Evolutionary conservation across 2,888 invertebrate genomes (phyloP).

Genomic region (Lasioglossum pauxillum): DNA sequence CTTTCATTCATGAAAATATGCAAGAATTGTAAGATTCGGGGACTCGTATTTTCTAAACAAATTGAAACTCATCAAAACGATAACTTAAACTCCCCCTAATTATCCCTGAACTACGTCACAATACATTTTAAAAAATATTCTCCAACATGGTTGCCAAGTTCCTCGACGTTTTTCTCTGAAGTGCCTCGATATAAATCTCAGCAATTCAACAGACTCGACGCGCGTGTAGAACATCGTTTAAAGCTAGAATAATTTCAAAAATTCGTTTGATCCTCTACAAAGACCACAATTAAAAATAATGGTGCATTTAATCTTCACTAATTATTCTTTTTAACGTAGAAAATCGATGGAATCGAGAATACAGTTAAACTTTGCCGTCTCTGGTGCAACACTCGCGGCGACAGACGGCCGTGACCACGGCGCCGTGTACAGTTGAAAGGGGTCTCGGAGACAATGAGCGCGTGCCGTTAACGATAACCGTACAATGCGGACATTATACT

Average conservation of each 20-base stretch:
- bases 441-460: not conserved
- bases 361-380: not conserved
- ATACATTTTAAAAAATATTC: not conserved
- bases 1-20: not conserved
- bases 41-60: not conserved
- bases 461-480: conserved; percentile 27
- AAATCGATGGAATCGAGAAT: not conserved
- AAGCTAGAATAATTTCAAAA: not conserved
- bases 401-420: not conserved
- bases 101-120: not conserved
- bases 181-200: not conserved
- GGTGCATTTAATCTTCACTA: too few species aligned
- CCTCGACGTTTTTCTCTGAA: not conserved
- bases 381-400: not conserved
- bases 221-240: not conserved
- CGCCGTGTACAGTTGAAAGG: not conserved
- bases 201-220: not conserved
- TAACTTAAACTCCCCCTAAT: not conserved
- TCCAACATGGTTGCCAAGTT: not conserved
- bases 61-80: not conserved
- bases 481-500: conserved; percentile 52
- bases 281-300: too few species aligned
- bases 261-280: not conserved
- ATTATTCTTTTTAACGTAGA: not conserved
- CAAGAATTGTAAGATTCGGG: not conserved